Evolutionary conservation across 2,113 vertebrate species (phyloP).

Genomic region (Scomber scombrus): DNA sequence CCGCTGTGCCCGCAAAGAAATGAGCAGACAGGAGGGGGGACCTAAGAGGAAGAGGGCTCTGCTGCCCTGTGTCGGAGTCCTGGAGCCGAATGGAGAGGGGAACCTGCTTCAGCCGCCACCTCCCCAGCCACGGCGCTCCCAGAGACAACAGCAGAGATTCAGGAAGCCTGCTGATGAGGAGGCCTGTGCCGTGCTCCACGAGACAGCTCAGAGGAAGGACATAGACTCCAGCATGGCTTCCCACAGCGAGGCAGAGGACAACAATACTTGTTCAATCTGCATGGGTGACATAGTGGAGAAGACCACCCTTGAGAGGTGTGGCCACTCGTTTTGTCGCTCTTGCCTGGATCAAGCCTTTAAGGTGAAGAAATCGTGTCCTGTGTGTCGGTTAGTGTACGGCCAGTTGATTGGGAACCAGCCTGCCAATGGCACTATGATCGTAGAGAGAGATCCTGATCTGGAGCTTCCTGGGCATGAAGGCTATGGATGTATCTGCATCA

Average conservation of each 20-base stretch:
- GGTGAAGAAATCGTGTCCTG: constrained; percentile 94
- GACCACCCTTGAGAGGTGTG: constrained; percentile 92
- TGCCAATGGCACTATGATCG: constrained; percentile 93
- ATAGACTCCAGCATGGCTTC: constrained; percentile 62
- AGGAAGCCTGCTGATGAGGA: constrained; percentile 84
- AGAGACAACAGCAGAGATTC: constrained; percentile 86
- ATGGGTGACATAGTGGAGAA: constrained; percentile 93
- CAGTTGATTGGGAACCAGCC: constrained; percentile 95
- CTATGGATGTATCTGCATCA: constrained; percentile 95
- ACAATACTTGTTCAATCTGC: constrained; percentile 92
- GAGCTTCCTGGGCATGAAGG: constrained; percentile 94
- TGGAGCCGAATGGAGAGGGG: constrained; percentile 78
- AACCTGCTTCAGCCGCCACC: constrained; percentile 82
- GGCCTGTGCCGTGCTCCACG: constrained; percentile 75
- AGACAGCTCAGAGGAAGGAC: constrained; percentile 75
- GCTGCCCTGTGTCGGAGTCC: constrained; percentile 83
- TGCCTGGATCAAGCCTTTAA: constrained; percentile 95
- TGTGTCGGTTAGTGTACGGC: constrained; percentile 95
- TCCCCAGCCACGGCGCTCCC: constrained; percentile 82
- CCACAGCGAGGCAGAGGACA: constrained; percentile 83
- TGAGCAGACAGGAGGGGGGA: constrained; percentile 88
- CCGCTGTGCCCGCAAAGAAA: constrained; percentile 90
- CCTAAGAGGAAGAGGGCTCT: constrained; percentile 88
- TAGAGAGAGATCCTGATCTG: constrained; percentile 90
- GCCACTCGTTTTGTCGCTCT: constrained; percentile 92